Base-by-base conservation (phyloP, 2,113 vertebrate species). In the Danio rerio region DNA sequence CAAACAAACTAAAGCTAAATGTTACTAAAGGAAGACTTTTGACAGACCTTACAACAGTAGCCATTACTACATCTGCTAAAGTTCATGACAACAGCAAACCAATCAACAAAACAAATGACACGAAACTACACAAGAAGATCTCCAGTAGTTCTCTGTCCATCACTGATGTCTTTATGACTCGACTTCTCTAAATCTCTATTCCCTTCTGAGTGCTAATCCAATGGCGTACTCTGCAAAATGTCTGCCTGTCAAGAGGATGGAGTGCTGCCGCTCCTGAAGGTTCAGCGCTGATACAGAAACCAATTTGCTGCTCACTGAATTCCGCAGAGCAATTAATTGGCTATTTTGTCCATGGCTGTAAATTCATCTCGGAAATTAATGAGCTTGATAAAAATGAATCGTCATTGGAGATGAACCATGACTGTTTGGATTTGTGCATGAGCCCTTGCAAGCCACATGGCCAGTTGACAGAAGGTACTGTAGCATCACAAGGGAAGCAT, bases 321-420 rank as follows among this genome's bases (percentile, higher is more conserved):
- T 89, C 82, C 81, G 47, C 88, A 56, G 85, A 82, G 87, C 84
- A 85, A 77, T 89, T 93, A 92, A 93, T 93, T 92, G 90, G 86
- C 86, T 91, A 92, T 93, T 94, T 91, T 91, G 88, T 91, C 86
- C 74, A 12, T 40, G 13, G 85, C 91, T 88, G 90, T 90, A 89
- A 91, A 90, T 92, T 92, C 85, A 90, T 93, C 89, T 90, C 85
- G 81, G 88, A 85, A 91, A 92, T 92, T 87, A 93, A 93, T 90
- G 90, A 90, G 90, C 88, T 89, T 90, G 87, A 89, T 85, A 86
- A 89, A 91, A 91, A 91, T 89, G 7, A 90, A 91, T 88, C 81
- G 58, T 80, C 70, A 81, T 80, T 83, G 80, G 77, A 78, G 56
- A 84, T 81, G 74, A 12, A 42, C 65, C 55, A 69, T 52, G 56